Evolutionary conservation across 1,140 invertebrate species (phyloP), one percentile per base, ranked within the genome.

Genomic region (Drosophila aff.): DNA sequence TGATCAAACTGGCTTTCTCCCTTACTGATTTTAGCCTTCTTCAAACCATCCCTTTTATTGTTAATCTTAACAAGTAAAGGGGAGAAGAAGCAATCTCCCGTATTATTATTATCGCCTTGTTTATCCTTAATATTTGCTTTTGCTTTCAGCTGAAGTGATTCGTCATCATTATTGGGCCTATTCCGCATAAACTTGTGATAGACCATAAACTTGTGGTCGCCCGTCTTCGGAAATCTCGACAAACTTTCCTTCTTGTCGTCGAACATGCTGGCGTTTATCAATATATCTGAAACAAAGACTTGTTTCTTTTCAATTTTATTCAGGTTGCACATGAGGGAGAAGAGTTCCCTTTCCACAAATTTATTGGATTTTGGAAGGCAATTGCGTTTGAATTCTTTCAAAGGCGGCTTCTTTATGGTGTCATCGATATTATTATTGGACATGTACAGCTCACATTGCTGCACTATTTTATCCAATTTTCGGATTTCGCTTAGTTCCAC

Each of bases 401-500:
- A 47, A 31, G 58, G 50, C 33, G 75, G 69, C 31, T 75, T 80
- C 33, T 79, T 80, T 10, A 64, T 31, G 1, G 53, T 60, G 28
- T 80, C 77, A 15, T 74, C 44, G n/a, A 79, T 66, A 53, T 80
- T 80, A 26, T 80, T 80, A 40, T 80, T 80, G 10, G 77, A 86
- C 73, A 89, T 86, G 71, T 81, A 90, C 15, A 81, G 69, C 44
- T 92, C 86, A 55, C 90, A 92, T 69, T 92, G 90, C 58, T 76
- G 79, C 33, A 92, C 74, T 58, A 92, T 79, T 66, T 80, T 87
- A 66, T 92, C 86, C 52, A 91, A 60, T 73, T 91, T 92, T 38
- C 90, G 79, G 40, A 92, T 91, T 72, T 92, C 90, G 40, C 78
- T 82, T 18, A 92, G 44, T 57, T 92, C 90, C 55, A 92, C 82